Conservation (phyloP, 2,113 vertebrate species). For the Eurypyga helias region DNA sequence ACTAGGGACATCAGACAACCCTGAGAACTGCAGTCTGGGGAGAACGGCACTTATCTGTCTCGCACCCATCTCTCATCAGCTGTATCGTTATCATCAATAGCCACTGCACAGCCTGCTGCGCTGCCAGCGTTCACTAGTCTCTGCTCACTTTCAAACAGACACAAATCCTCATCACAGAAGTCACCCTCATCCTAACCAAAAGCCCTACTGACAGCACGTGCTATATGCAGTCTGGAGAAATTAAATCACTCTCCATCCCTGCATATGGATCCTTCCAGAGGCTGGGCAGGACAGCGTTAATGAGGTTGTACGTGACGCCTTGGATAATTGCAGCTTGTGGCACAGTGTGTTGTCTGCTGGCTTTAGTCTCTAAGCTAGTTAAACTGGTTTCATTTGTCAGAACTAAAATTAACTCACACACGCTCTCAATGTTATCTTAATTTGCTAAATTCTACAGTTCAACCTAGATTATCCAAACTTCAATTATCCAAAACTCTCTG, state of each 20-base stretch:
- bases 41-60: neutral
- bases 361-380: neutral
- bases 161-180: neutral
- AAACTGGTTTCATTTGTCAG: neutral
- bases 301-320: neutral
- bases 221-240: neutral
- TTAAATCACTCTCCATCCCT: neutral
- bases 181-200: fast-evolving
- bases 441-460: conserved; percentile 66
- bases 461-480: conserved; percentile 62
- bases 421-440: conserved; percentile 40
- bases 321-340: neutral
- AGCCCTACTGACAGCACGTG: neutral
- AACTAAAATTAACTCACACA: conserved; percentile 48
- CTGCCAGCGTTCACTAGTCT: neutral
- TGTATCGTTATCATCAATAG: fast-evolving
- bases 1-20: neutral
- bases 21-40: neutral
- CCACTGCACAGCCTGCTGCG: neutral
- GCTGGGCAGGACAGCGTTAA: neutral
- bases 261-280: neutral
- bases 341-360: neutral
- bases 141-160: neutral
- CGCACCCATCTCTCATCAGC: neutral
- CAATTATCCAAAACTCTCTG: conserved; percentile 60